Evolutionary conservation across 2,797 vertebrate species (phyloP).

Genomic region (Sphenopsis melanotis): DNA sequence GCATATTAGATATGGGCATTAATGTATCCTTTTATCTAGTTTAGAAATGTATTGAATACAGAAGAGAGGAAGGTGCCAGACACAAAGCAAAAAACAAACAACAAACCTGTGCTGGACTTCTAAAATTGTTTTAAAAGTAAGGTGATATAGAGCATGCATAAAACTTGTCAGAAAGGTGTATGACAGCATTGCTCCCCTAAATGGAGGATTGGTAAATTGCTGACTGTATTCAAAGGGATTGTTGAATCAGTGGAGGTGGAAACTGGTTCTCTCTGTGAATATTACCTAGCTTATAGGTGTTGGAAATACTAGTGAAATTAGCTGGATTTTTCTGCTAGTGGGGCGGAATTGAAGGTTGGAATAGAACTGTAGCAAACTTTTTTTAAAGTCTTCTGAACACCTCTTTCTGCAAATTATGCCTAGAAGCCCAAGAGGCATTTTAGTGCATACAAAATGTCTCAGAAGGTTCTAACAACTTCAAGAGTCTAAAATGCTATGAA

Average conservation of each 20-base stretch:
- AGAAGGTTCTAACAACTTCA: neutral
- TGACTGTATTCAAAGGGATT: neutral
- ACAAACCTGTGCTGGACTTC: neutral
- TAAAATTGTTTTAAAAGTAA: neutral
- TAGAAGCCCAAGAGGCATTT: neutral
- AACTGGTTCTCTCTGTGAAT: neutral
- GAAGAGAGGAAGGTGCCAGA: neutral
- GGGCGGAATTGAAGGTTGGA: neutral
- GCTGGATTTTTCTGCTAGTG: neutral
- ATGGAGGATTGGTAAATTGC: neutral
- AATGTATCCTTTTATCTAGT: neutral
- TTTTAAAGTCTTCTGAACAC: neutral
- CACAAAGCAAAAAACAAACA: neutral
- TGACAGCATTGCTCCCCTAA: accelerated
- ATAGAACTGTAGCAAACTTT: neutral
- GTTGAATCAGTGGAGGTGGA: neutral
- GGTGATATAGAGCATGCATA: accelerated
- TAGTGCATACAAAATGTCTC: neutral
- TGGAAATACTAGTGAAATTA: neutral
- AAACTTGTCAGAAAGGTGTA: neutral
- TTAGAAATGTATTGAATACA: neutral
- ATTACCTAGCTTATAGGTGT: neutral
- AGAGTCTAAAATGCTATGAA: neutral
- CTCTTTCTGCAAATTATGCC: neutral
- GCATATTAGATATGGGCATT: neutral